Base-by-base conservation (phyloP, 2,888 invertebrate species). In the Epinotia bilunana region DNA sequence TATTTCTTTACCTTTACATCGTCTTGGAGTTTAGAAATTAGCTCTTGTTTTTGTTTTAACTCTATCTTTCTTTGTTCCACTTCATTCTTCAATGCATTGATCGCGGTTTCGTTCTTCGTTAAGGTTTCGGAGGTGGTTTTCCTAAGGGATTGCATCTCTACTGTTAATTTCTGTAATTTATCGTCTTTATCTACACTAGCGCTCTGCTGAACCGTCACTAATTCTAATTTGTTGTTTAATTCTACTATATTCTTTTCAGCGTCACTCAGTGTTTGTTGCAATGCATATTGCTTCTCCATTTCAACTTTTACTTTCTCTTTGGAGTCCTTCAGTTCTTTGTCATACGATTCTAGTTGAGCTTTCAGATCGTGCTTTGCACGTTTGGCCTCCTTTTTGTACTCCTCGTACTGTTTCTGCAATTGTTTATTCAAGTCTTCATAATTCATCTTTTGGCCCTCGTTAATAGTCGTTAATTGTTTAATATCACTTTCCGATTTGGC, bases 291-390 rank as follows among this genome's bases (percentile, higher is more conserved):
- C 80, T 92, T 92, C 75, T 89, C 88, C 76, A 88, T 85, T 84
- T 94, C 93, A 58, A 81, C 77, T 77, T 89, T 89, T 23, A 91
- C 80, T 77, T 88, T 91, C 60, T 89, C 89, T 84, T 89, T 93
- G 64, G 91, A 88, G 74, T 89, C 88, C 77, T 87, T 84, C 75
- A 91, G 82, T 80, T 90, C 87, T 79, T 90, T 91, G 77, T 94
- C 91, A 74, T 90, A 90, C 23, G 90, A 96, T 77, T 95, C 95
- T 75, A 97, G 84, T 82, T 95, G 95, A 28, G 90, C 86, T 80
- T 93, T 89, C 2, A 96, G 84, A 61, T 95, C 95, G 70, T 92
- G 91, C 79, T 93, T 93, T 53, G 94, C 90, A 72, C 89, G 89
- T 83, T 95, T 95, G 76, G 87, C 90, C 77, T 94, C 91, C 76